A percentile compares a stretch with the other conserved stretches of the same genome.
Conservation (phyloP, 2,888 invertebrate species). For the Agonopterix arenella region DNA sequence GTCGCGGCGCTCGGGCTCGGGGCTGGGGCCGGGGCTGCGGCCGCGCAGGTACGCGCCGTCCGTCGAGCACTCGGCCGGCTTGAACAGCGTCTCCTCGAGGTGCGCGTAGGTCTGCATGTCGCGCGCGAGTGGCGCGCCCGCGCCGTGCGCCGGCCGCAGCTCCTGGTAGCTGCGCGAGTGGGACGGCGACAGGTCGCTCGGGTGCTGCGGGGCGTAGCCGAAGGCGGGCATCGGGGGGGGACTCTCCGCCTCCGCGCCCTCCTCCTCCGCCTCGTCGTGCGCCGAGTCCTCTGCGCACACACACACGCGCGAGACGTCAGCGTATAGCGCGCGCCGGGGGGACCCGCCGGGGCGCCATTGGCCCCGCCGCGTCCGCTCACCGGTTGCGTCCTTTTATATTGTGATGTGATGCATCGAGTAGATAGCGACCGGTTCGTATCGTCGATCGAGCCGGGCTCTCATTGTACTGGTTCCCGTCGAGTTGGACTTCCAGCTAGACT, state of each 20-base stretch:
- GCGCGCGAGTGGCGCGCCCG: constrained; percentile 38
- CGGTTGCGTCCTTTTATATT: too few relatives aligned
- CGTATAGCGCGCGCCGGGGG: neutral
- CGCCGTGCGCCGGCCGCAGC: constrained; percentile 49
- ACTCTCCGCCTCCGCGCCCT: constrained; percentile 41
- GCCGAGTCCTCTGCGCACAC: constrained; percentile 58
- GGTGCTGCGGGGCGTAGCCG: constrained; percentile 51
- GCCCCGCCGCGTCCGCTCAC: neutral
- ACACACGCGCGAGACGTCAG: constrained; percentile 14
- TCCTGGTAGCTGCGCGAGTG: constrained; percentile 70
- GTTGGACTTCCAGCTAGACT: too few relatives aligned
- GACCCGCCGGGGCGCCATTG: neutral
- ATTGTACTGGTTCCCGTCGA: too few relatives aligned
- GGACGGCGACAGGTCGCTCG: constrained; percentile 47
- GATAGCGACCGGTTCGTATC: too few relatives aligned
- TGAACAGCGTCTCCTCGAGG: constrained; percentile 52
- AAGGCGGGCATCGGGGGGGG: constrained; percentile 57
- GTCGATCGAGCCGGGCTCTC: too few relatives aligned
- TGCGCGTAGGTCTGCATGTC: constrained; percentile 67
- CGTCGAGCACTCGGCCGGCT: constrained; percentile 36
- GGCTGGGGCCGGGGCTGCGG: constrained; percentile 39
- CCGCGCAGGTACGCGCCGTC: constrained; percentile 53
- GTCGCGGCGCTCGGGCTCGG: constrained; percentile 49
- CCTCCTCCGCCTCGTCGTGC: constrained; percentile 28
- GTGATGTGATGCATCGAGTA: too few relatives aligned